Evolutionary conservation across 2,888 invertebrate species (phyloP).

Genomic region (Steromphala cineraria): DNA sequence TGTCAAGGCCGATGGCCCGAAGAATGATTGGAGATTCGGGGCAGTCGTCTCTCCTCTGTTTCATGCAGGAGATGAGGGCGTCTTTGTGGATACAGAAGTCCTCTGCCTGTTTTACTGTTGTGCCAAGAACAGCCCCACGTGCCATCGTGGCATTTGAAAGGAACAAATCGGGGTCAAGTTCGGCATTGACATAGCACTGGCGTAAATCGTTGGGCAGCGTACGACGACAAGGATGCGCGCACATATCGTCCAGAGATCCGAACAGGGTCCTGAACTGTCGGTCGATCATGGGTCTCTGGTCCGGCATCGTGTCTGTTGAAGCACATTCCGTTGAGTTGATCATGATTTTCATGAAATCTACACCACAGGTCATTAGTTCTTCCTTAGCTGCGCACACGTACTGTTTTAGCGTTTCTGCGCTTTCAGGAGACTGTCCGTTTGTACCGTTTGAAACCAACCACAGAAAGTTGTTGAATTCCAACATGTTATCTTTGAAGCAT

Average conservation of each 20-base stretch:
- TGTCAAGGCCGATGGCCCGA: constrained; percentile 29
- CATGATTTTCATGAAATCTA: constrained; percentile 1
- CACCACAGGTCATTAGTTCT: neutral
- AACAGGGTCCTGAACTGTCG: constrained; percentile 1
- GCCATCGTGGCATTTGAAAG: constrained; percentile 35
- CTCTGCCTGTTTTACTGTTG: constrained; percentile 23
- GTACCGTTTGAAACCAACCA: neutral
- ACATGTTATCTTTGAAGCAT: neutral
- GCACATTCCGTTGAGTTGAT: neutral
- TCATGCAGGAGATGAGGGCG: constrained; percentile 32
- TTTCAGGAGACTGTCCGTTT: neutral
- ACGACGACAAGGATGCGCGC: constrained; percentile 29
- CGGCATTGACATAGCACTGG: constrained; percentile 29
- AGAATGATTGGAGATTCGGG: constrained; percentile 35
- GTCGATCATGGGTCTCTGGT: constrained; percentile 13
- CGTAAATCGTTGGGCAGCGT: constrained; percentile 28
- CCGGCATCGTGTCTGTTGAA: neutral
- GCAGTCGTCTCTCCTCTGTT: constrained; percentile 26
- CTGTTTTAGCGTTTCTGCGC: neutral
- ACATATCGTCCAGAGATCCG: neutral
- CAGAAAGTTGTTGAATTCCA: neutral
- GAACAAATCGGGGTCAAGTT: constrained; percentile 35
- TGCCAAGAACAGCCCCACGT: constrained; percentile 37
- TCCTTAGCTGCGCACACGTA: neutral
- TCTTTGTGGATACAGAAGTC: constrained; percentile 37